These are phyloP conservation scores for Drosophila merina DNA, from an alignment of 2,888 invertebrate genomes.

Conservation along the genomic window DNA sequence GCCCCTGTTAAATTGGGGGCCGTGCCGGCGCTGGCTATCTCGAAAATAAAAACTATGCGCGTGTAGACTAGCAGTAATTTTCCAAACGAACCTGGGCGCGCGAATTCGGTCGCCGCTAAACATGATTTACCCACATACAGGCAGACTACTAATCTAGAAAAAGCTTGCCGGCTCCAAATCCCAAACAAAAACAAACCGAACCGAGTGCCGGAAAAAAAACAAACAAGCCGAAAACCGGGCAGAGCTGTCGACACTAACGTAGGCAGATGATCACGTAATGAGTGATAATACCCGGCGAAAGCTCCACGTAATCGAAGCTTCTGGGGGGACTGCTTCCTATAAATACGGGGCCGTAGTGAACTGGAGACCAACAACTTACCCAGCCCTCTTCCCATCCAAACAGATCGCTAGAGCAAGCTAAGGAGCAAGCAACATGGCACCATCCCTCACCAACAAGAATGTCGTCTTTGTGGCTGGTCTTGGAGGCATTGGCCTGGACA, in stretches of 20 bases:
- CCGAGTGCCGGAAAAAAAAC: slow-evolving; percentile 27
- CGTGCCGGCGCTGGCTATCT: slow-evolving; percentile 12
- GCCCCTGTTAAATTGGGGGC: slow-evolving; percentile 15
- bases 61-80: slow-evolving; percentile 44
- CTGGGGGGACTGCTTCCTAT: slow-evolving; percentile 46
- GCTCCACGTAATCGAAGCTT: slow-evolving; percentile 32
- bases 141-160: slow-evolving; percentile 23
- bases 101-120: slow-evolving; percentile 19
- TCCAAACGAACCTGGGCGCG: slow-evolving; percentile 19
- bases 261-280: slow-evolving; percentile 14
- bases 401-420: slow-evolving; percentile 35
- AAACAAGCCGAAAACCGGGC: slow-evolving; percentile 13
- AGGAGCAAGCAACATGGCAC: slow-evolving; percentile 50
- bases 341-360: slow-evolving; percentile 42
- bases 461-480: slow-evolving; percentile 77
- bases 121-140: slow-evolving; percentile 24
- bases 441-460: slow-evolving; percentile 66
- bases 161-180: slow-evolving; percentile 22
- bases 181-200: slow-evolving; percentile 40
- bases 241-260: slow-evolving; percentile 1
- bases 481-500: slow-evolving; percentile 79
- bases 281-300: slow-evolving; percentile 22
- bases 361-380: slow-evolving; percentile 30
- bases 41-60: slow-evolving; percentile 18
- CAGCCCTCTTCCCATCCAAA: slow-evolving; percentile 18